Conservation (phyloP, 2,113 vertebrate species). For the Cinclus cinclus region DNA sequence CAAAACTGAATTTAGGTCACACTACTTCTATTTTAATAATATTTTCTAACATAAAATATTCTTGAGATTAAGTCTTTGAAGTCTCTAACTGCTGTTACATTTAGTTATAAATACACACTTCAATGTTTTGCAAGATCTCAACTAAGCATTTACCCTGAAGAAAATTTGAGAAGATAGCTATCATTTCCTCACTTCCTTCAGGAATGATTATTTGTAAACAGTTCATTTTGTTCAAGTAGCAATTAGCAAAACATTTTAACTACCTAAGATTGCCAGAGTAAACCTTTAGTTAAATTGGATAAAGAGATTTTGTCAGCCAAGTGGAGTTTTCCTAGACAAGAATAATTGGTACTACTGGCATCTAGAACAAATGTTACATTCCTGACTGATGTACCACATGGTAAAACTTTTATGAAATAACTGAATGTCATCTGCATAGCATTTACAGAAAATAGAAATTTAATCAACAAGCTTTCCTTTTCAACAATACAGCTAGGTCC, state of each 20-base stretch:
- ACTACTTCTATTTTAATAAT: neutral
- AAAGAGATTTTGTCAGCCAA: neutral
- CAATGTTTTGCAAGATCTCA: neutral
- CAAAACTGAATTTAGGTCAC: neutral
- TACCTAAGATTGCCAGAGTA: neutral
- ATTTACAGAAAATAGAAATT: neutral
- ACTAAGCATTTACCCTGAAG: neutral
- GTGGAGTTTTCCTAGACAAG: neutral
- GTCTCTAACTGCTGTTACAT: neutral
- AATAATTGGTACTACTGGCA: fast-evolving
- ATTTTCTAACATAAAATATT: neutral
- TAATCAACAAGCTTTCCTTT: neutral
- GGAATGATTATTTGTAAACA: neutral
- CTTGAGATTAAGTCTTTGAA: neutral
- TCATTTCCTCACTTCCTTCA: neutral
- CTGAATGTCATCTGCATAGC: neutral
- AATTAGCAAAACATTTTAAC: neutral
- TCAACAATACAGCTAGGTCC: neutral
- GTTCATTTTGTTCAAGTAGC: neutral
- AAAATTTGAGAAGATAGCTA: neutral
- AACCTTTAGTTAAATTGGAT: neutral
- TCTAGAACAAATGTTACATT: neutral
- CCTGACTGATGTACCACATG: neutral
- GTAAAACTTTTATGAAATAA: neutral
- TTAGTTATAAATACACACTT: neutral